These are phyloP conservation scores for Donacobius atricapilla DNA, from an alignment of 2,113 vertebrate genomes.

Conservation along the genomic window DNA sequence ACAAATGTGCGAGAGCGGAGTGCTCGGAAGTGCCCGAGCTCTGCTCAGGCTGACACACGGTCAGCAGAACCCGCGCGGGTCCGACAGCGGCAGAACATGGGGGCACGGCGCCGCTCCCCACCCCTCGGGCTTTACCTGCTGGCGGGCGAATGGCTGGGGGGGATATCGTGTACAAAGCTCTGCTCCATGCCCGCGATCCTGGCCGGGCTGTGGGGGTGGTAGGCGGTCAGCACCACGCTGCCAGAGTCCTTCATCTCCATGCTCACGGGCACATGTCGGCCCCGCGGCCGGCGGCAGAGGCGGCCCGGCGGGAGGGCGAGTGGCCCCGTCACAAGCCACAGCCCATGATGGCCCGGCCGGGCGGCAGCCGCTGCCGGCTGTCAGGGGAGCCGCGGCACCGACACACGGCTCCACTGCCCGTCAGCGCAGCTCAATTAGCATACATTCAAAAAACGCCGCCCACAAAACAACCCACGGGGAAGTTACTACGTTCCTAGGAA, in stretches of 20 bases:
- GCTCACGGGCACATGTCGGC: slow-evolving; percentile 59
- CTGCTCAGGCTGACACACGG: fast-evolving
- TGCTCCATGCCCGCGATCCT: slow-evolving; percentile 70
- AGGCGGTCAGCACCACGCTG: slow-evolving; percentile 86
- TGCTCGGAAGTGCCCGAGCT: background rate
- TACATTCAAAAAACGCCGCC: slow-evolving; percentile 67
- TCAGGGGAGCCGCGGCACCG: background rate
- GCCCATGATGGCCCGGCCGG: background rate
- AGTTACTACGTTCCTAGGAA: slow-evolving; percentile 49
- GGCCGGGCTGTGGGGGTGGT: slow-evolving; percentile 80
- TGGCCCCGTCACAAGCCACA: background rate
- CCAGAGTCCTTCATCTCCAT: slow-evolving; percentile 86
- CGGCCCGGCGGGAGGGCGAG: background rate
- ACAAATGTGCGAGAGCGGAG: background rate
- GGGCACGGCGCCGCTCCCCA: background rate
- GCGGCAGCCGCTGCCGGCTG: background rate
- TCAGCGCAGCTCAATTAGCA: slow-evolving; percentile 54
- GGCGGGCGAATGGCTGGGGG: slow-evolving; percentile 57
- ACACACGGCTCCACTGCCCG: slow-evolving; percentile 32
- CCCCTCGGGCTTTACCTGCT: slow-evolving; percentile 70
- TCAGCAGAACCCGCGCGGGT: fast-evolving
- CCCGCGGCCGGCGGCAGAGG: background rate
- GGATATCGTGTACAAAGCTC: slow-evolving; percentile 65
- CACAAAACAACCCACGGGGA: slow-evolving; percentile 13
- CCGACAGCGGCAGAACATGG: fast-evolving